Conservation (phyloP, 2,797 vertebrate genomes). For the Trachops cirrhosus region DNA sequence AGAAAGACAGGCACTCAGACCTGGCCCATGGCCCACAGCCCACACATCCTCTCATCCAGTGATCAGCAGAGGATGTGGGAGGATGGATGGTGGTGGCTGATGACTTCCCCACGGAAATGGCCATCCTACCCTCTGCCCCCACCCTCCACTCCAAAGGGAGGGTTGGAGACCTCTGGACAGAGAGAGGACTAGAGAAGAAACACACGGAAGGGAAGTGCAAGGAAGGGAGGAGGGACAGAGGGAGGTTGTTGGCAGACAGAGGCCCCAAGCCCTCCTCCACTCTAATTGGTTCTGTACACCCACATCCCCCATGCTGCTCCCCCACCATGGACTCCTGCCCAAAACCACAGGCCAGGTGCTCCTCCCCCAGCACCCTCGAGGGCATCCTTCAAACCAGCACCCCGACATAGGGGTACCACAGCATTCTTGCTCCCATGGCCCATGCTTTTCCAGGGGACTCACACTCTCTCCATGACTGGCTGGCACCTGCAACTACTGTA, state of each 20-base stretch:
- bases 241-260: background rate
- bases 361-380: background rate
- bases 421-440: background rate
- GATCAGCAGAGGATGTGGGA: background rate
- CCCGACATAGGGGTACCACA: background rate
- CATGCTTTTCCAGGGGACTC: background rate
- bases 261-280: background rate
- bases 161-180: background rate
- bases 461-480: background rate
- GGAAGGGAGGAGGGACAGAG: background rate
- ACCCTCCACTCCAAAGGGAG: background rate
- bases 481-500: background rate
- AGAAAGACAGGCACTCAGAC: slow-evolving; percentile 24
- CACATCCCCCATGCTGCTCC: accelerated
- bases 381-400: background rate
- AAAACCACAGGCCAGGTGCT: background rate
- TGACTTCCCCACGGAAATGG: background rate
- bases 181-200: background rate
- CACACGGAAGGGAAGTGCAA: background rate
- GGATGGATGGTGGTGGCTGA: no score
- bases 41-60: background rate
- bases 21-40: background rate
- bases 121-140: background rate
- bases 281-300: background rate
- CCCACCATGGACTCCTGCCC: background rate